Evolutionary conservation across 2,888 invertebrate genomes (phyloP).

Genomic region (Hemicrepidius hirtus): DNA sequence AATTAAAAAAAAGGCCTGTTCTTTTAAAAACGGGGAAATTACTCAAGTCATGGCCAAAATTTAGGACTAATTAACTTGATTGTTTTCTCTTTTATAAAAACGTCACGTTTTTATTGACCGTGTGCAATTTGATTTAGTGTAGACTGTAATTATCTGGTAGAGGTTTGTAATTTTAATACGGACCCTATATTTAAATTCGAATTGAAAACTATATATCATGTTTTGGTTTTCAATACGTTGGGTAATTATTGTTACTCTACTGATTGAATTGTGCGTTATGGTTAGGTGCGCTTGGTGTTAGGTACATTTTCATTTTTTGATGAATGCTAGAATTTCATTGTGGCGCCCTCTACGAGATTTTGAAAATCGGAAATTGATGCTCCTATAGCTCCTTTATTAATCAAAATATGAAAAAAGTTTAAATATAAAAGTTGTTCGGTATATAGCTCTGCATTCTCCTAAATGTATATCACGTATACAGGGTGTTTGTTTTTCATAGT

Average conservation of each 20-base stretch:
- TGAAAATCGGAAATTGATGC: too few relatives aligned
- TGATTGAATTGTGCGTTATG: not conserved
- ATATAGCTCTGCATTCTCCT: too few relatives aligned
- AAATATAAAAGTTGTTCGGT: too few relatives aligned
- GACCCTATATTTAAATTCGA: not conserved
- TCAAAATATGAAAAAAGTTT: too few relatives aligned
- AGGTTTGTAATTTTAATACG: not conserved
- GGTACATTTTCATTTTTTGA: too few relatives aligned
- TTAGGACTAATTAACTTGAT: slow-evolving; percentile 7
- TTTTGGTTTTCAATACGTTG: not conserved
- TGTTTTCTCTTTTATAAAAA: not conserved
- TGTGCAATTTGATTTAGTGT: slow-evolving; percentile 19
- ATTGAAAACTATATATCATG: too few relatives aligned
- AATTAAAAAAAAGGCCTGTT: too few relatives aligned
- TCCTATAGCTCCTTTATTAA: too few relatives aligned
- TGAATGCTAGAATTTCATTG: too few relatives aligned
- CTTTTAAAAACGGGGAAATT: not conserved
- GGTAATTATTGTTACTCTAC: not conserved
- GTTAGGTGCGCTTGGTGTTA: not conserved
- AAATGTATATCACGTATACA: too few relatives aligned
- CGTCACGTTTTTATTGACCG: slow-evolving; percentile 13
- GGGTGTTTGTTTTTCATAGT: too few relatives aligned
- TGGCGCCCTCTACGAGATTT: too few relatives aligned
- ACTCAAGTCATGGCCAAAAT: not conserved
- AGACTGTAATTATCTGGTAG: not conserved